Evolutionary conservation across 2,113 vertebrate genomes (phyloP), one percentile per base, ranked within the genome.

Genomic region (Rhinichthys klamathensis): DNA sequence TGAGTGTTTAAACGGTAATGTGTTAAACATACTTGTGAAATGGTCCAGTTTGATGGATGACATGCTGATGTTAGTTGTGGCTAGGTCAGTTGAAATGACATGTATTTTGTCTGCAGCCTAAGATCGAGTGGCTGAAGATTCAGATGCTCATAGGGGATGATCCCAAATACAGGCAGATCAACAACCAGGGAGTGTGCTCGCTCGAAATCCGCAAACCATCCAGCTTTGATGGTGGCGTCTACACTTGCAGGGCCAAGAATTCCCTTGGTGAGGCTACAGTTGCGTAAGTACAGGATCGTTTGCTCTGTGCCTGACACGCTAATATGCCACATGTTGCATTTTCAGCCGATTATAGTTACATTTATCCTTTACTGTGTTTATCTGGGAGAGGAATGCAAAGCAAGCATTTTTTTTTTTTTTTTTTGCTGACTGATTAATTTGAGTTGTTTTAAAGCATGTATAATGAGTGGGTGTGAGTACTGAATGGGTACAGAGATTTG

Each of bases 101-200:
- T 72, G 79, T 44, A 38, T 35, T 38, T 77, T 69, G 25, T 67
- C 72, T 60, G 21, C 92, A 99, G 98, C 97, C 98, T 85, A 98
- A 95, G 93, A 95, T 99, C 32, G 90, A 94, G 82, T 99, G 98
- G 98, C 92, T 98, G 96, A 99, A 99, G 90, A 99, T 99, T 89
- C 95, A 97, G 90, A 97, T 97, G 96, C 92, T 97, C 84, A 96
- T 99, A 30, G 93, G 95, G 41, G 97, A 98, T 0, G 95, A 99
- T 61, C 97, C 98, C 75, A 99, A 96, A 83, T 99, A 91, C 91
- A 95, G 97, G 2, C 94, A 96, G 0, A 91, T 98, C 87, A 97
- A 95, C 0, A 94, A 96, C 30, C 96, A 98, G 91, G 98, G 98
- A 0, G 93, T 99, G 86, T 98, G 97, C 91, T 96, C 97, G 15